A percentile compares a stretch with the other conserved stretches of the same genome.
Conservation (phyloP, 2,113 vertebrate species). For the Dolichotis patagonum region DNA sequence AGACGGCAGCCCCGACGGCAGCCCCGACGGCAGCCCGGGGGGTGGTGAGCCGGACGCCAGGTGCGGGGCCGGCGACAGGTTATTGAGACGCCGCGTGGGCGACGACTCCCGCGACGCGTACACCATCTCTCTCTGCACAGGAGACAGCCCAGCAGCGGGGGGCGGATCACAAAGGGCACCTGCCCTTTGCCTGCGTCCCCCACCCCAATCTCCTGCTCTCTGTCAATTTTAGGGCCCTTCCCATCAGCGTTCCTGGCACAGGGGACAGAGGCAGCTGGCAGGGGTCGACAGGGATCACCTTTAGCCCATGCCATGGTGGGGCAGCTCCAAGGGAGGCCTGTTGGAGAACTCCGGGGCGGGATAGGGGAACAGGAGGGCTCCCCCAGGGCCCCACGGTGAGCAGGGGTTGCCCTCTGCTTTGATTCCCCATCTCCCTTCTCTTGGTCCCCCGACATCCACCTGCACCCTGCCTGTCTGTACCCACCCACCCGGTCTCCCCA, state of each 20-base stretch:
- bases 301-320: not conserved
- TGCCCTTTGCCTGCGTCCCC: not conserved
- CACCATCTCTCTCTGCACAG: slow-evolving; percentile 95
- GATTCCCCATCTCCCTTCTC: not conserved
- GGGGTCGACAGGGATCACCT: not conserved
- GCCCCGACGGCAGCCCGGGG: slow-evolving; percentile 82
- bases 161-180: slow-evolving; percentile 29
- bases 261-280: not conserved
- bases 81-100: slow-evolving; percentile 96
- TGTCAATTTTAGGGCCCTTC: not conserved
- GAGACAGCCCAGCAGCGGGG: not conserved
- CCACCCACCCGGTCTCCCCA: not conserved
- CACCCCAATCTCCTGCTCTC: not conserved
- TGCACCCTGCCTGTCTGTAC: not conserved
- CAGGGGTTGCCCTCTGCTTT: not conserved
- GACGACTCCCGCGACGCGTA: slow-evolving; percentile 97
- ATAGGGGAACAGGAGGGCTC: not conserved
- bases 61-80: slow-evolving; percentile 88
- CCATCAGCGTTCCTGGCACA: slow-evolving; percentile 1
- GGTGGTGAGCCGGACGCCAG: slow-evolving; percentile 86
- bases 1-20: slow-evolving; percentile 68
- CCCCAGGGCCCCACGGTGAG: not conserved
- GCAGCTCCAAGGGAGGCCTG: not conserved
- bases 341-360: not conserved
- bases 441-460: not conserved